phyloP scores from a whole-genome alignment of 1,140 invertebrate species.

The Pteromalus puparum region DNA sequence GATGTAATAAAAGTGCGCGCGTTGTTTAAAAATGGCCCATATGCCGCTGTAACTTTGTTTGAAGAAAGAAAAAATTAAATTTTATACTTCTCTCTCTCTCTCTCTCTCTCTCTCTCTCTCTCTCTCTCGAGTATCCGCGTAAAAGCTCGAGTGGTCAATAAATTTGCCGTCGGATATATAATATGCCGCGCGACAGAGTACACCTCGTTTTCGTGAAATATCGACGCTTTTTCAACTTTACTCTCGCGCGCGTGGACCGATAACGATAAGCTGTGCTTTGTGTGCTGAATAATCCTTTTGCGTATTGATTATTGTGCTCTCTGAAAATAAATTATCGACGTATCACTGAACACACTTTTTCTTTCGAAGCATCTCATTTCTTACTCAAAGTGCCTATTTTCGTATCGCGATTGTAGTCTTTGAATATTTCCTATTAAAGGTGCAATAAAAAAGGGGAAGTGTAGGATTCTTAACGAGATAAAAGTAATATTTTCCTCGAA shows the following conservation, averaged over 20 bases:
- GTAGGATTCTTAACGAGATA: no score
- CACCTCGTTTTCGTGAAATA: slow-evolving; percentile 23
- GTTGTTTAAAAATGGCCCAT: slow-evolving; percentile 29
- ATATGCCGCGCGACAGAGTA: slow-evolving; percentile 14
- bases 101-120: no score
- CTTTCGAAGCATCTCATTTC: no score
- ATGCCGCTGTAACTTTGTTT: slow-evolving; percentile 7
- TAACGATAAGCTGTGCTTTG: not conserved
- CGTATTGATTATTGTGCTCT: not conserved
- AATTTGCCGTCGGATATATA: slow-evolving; percentile 29
- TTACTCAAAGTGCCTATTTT: not conserved
- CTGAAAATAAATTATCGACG: not conserved
- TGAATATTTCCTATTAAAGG: no score
- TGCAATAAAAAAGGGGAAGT: no score
- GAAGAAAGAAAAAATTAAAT: slow-evolving; percentile 36
- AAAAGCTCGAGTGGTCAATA: slow-evolving; percentile 42
- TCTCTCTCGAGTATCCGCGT: slow-evolving; percentile 33
- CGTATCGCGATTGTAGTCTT: not conserved
- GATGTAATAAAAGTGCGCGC: not conserved
- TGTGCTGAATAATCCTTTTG: not conserved
- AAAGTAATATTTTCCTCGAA: no score
- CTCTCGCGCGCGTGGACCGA: not conserved
- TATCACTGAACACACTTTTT: no score
- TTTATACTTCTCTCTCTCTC: slow-evolving; percentile 8
- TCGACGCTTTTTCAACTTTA: not conserved